Evolutionary conservation across 2,113 vertebrate species (phyloP).

Genomic region (Corydoras sp.): DNA sequence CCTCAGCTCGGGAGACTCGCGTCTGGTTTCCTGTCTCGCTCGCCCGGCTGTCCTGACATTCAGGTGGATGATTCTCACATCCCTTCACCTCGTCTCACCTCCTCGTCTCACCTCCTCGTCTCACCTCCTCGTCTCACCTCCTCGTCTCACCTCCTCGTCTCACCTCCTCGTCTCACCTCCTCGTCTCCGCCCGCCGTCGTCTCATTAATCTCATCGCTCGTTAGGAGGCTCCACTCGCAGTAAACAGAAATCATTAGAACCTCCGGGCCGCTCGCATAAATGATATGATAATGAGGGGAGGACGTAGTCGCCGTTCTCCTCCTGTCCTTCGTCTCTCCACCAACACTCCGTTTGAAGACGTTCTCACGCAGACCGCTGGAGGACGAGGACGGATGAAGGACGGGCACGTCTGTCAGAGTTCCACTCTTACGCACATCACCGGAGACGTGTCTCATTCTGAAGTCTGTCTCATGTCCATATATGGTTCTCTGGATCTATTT

Average conservation of each 20-base stretch:
- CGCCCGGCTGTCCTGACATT: too few species aligned
- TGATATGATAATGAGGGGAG: slow-evolving; percentile 56
- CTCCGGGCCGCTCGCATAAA: slow-evolving; percentile 46
- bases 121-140: neutral
- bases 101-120: neutral
- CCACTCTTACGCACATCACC: too few species aligned
- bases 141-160: neutral
- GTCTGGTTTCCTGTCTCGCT: too few species aligned
- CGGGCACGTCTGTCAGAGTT: neutral
- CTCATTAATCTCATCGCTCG: slow-evolving; percentile 43
- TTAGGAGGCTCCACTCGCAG: slow-evolving; percentile 48
- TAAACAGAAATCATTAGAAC: slow-evolving; percentile 49
- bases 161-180: neutral
- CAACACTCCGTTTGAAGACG: slow-evolving; percentile 44
- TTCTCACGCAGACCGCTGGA: slow-evolving; percentile 3
- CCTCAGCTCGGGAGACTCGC: too few species aligned
- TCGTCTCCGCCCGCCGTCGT: neutral
- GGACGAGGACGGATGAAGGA: slow-evolving; percentile 14
- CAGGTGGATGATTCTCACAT: too few species aligned
- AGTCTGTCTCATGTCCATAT: too few species aligned
- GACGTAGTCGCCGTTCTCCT: slow-evolving; percentile 42
- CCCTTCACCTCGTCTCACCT: too few species aligned
- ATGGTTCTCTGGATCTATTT: too few species aligned
- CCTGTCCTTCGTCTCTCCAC: slow-evolving; percentile 41
- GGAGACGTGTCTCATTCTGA: too few species aligned